phyloP scores from a whole-genome alignment of 2,888 invertebrate genomes.

The Protodeltote pygarga region DNA sequence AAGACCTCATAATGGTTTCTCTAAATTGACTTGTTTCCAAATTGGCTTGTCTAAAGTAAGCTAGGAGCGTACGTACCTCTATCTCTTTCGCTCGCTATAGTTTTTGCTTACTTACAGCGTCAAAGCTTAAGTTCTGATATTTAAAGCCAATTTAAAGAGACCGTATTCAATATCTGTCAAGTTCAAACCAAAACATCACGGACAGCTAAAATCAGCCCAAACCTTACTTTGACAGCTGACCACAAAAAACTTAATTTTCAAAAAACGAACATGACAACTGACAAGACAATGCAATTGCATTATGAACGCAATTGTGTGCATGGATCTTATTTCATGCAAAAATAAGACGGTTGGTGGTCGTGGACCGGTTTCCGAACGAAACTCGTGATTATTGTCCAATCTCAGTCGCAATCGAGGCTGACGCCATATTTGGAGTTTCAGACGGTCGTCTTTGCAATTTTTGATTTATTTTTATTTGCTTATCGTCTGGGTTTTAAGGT shows the following conservation, averaged over 20 bases:
- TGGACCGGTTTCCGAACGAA: conserved; percentile 69
- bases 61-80: too few species aligned
- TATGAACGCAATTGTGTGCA: conserved; percentile 55
- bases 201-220: conserved; percentile 8
- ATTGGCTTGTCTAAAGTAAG: too few species aligned
- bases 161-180: too few species aligned
- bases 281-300: conserved; percentile 57
- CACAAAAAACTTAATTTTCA: conserved; percentile 15
- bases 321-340: conserved; percentile 74
- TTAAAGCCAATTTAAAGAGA: too few species aligned
- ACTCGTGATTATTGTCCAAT: conserved; percentile 54
- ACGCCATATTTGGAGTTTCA: conserved; percentile 55
- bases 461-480: conserved; percentile 36
- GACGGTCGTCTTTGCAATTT: conserved; percentile 42
- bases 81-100: too few species aligned
- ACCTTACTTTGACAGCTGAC: conserved; percentile 22
- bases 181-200: conserved; percentile 4
- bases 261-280: conserved; percentile 41
- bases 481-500: too few species aligned
- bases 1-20: too few species aligned
- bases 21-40: too few species aligned
- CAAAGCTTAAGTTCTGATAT: too few species aligned
- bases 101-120: too few species aligned
- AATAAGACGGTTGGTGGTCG: conserved; percentile 63
- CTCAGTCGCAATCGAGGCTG: conserved; percentile 59